Conservation (phyloP, 2,888 invertebrate species). For the Anaspis maculata region DNA sequence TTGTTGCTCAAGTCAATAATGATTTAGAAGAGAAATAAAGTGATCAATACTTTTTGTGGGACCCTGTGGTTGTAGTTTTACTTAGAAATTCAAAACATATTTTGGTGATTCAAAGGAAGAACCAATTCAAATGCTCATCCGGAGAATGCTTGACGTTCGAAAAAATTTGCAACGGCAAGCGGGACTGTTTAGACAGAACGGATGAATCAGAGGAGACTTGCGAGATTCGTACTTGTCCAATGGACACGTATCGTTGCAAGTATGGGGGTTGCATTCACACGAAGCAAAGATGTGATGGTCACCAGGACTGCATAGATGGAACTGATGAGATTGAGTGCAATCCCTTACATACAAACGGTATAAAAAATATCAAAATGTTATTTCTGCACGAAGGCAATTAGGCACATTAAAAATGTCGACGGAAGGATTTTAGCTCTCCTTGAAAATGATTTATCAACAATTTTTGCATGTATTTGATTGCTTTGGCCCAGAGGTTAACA, state of each 20-base stretch:
- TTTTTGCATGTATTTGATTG: too few relatives aligned
- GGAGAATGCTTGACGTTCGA: constrained; percentile 5
- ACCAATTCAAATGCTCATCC: constrained; percentile 4
- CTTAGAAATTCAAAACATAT: not conserved
- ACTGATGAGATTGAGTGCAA: constrained; percentile 5
- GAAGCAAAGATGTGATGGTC: constrained; percentile 6
- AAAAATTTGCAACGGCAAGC: constrained; percentile 5
- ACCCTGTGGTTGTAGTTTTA: too few relatives aligned
- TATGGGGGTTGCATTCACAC: constrained; percentile 4
- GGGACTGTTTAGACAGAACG: constrained; percentile 2
- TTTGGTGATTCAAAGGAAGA: constrained; percentile 1
- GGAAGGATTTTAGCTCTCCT: too few relatives aligned
- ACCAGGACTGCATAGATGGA: constrained; percentile 6
- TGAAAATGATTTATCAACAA: too few relatives aligned
- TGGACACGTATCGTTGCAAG: constrained; percentile 4
- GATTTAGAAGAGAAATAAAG: too few relatives aligned
- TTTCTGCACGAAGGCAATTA: too few relatives aligned
- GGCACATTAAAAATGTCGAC: too few relatives aligned
- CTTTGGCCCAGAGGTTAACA: too few relatives aligned
- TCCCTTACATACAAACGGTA: constrained; percentile 2
- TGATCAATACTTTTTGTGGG: too few relatives aligned
- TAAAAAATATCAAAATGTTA: too few relatives aligned
- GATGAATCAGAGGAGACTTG: constrained; percentile 3
- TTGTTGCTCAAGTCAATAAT: too few relatives aligned
- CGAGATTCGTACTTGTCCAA: constrained; percentile 4